Base-by-base conservation (phyloP, 53 echinoderm and acorn worm genomes). In the Mesocentrotus franciscanus region DNA sequence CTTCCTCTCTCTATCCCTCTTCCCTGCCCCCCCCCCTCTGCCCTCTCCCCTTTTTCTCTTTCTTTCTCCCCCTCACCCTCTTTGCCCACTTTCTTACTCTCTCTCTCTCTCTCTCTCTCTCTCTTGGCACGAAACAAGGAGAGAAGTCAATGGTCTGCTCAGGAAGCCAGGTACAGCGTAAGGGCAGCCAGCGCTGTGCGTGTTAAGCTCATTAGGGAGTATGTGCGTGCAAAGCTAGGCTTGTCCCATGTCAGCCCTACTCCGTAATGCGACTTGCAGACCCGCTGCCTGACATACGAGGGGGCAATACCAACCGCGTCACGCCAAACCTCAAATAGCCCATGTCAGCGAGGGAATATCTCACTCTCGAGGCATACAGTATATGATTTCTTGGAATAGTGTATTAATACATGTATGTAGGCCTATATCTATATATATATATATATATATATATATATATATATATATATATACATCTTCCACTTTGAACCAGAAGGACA, bases 151-250 rank as follows among this genome's bases (percentile, higher is more conserved):
- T 87, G 87, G 87, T 87, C 87, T 87, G 87, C n/a, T 13, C 87
- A 87, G 87, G 87, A 87, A 87, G 87, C 87, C n/a, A 87, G 87
- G 87, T 85, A 57, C 14, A 29, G 87, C 58, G 15, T 58, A 12
- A 57, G n/a, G 58, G 49, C 87, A 87, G 87, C 87, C 87, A 58
- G 75, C 2, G 92, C 92, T 34, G 29, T 71, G 92, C 39, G 55
- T 93, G 93, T 60, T 55, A 93, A 93, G 83, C 93, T 81, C 93
- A 81, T 93, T 81, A 93, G 93, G 57, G 93, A 34, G 59, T 76
- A 81, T 83, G 78, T 93, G 93, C 93, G 93, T 93, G 93, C 93
- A 93, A 81, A 61, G 93, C 79, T 56, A 81, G 93, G 60, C 78
- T 93, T 22, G 30, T 15, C 81, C 79, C 81, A 74, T 93, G 70